Evolutionary conservation across 1,140 invertebrate genomes (phyloP).

Genomic region (Leptinotarsa texana): DNA sequence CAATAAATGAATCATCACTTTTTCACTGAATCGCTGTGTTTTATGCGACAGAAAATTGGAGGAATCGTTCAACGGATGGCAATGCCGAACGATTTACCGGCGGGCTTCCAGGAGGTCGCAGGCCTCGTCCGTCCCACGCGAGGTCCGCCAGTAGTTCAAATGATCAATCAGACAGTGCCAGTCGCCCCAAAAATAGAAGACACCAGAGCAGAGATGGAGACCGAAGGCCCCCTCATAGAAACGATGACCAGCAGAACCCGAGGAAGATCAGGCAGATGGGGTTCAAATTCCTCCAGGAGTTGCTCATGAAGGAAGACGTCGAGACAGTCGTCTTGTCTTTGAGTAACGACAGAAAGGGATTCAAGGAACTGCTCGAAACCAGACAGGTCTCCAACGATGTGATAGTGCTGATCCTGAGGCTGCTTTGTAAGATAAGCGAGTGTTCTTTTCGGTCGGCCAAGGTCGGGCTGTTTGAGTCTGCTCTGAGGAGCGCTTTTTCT

Average conservation of each 20-base stretch:
- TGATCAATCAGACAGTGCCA: not conserved
- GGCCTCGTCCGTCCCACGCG: not conserved
- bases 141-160: not conserved
- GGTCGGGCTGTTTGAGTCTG: conserved; percentile 22
- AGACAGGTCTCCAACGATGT: conserved; percentile 32
- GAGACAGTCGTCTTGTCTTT: conserved; percentile 34
- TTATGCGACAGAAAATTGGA: not conserved
- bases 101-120: not conserved
- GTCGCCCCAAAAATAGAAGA: not conserved
- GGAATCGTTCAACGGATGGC: not conserved
- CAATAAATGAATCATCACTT: no score
- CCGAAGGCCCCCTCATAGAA: not conserved
- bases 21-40: not conserved
- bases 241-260: not conserved
- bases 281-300: conserved; percentile 24
- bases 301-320: conserved; percentile 28
- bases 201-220: not conserved
- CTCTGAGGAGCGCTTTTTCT: conserved; percentile 32
- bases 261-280: conserved; percentile 23
- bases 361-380: conserved; percentile 28
- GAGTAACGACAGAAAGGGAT: conserved; percentile 34
- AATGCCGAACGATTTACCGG: not conserved
- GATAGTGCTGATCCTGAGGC: conserved; percentile 35
- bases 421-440: conserved; percentile 30
- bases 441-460: conserved; percentile 30